Percentiles rank a stretch among this genome's conserved stretches.
Conservation (phyloP, 1,140 invertebrate genomes). For the Papilio xuthus region DNA sequence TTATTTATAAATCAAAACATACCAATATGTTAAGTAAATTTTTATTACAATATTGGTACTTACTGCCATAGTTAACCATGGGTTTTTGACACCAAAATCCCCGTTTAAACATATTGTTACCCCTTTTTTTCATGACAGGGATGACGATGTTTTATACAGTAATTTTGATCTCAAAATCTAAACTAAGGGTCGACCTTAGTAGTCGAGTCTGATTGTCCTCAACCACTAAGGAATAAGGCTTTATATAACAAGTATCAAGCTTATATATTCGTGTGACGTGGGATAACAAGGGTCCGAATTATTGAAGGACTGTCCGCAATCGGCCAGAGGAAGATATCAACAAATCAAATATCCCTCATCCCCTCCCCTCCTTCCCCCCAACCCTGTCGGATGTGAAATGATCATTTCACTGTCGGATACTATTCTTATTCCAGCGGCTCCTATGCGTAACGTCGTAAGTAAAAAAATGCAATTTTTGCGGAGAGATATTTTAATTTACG, state of each 20-base stretch:
- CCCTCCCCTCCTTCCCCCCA: not conserved
- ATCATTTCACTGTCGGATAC: not conserved
- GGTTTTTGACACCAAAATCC: too few relatives aligned
- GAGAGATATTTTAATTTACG: too few relatives aligned
- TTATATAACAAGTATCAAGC: not conserved
- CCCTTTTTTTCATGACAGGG: too few relatives aligned
- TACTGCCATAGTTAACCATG: too few relatives aligned
- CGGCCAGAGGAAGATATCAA: conserved; percentile 13
- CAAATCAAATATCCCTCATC: conserved; percentile 7
- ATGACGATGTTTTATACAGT: too few relatives aligned
- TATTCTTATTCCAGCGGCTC: not conserved
- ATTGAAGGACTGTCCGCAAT: conserved; percentile 10
- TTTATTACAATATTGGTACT: too few relatives aligned
- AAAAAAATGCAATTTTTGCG: not conserved
- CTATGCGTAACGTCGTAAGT: not conserved
- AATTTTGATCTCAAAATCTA: too few relatives aligned
- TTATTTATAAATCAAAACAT: too few relatives aligned
- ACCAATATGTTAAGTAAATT: too few relatives aligned
- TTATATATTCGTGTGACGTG: conserved; percentile 14
- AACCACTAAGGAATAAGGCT: not conserved
- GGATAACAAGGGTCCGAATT: conserved; percentile 24
- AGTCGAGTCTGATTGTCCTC: not conserved
- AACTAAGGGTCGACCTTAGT: not conserved
- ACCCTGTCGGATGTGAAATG: not conserved
- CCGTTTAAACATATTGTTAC: too few relatives aligned